Conservation (phyloP, 2,888 invertebrate genomes). For the Busseola fusca region DNA sequence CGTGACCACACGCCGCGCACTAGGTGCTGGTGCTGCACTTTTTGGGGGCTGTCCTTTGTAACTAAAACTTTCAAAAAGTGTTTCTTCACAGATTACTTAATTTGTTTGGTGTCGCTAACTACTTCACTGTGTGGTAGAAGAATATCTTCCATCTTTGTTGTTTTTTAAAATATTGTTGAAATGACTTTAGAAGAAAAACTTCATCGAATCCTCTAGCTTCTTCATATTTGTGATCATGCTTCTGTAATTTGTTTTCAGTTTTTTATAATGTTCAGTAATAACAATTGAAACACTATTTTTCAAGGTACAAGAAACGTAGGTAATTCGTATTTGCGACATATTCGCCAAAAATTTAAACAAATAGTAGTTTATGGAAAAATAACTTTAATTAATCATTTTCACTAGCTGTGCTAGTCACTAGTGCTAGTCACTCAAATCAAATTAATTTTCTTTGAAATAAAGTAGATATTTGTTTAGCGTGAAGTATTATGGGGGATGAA, state of each 20-base stretch:
- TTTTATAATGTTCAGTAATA: neutral
- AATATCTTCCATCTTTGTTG: neutral
- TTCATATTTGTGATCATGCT: neutral
- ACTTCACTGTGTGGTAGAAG: neutral
- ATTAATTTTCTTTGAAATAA: too few species aligned
- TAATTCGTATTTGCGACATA: neutral
- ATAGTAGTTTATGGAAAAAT: too few species aligned
- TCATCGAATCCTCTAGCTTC: neutral
- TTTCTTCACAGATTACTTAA: neutral
- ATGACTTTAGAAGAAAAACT: neutral
- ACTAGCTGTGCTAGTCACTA: too few species aligned
- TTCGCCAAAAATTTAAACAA: too few species aligned
- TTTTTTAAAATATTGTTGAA: neutral
- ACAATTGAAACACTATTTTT: neutral
- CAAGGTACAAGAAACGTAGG: neutral
- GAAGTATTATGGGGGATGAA: too few species aligned
- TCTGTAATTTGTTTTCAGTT: neutral
- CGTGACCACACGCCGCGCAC: too few species aligned
- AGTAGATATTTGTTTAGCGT: too few species aligned
- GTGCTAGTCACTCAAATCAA: too few species aligned
- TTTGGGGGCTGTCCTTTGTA: too few species aligned
- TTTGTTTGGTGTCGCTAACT: too few species aligned
- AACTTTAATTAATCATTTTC: too few species aligned
- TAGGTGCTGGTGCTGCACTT: too few species aligned
- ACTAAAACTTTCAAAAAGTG: neutral